Evolutionary conservation across 2,888 invertebrate species (phyloP).

Genomic region (Willowsia nigromaculata): DNA sequence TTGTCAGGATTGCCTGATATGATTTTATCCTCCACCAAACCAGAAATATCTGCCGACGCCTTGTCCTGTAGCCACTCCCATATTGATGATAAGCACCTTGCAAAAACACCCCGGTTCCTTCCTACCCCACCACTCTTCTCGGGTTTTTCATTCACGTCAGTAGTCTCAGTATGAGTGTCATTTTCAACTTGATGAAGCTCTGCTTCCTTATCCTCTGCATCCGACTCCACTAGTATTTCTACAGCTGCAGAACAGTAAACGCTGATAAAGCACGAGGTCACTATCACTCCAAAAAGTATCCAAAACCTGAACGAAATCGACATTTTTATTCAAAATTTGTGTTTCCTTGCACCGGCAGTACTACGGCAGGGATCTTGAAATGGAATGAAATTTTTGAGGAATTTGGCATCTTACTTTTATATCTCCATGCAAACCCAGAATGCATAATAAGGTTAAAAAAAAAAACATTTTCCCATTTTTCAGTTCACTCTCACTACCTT

Average conservation of each 20-base stretch:
- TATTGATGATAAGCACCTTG: conserved; percentile 35
- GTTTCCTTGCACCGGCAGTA: background rate
- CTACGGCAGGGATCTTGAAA: background rate
- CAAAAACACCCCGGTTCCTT: conserved; percentile 33
- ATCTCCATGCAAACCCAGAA: background rate
- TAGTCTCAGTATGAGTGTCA: background rate
- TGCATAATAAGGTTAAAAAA: too few species aligned
- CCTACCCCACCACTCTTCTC: background rate
- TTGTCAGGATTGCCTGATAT: conserved; percentile 68
- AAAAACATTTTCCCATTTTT: too few species aligned
- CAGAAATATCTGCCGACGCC: background rate
- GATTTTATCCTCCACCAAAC: conserved; percentile 54
- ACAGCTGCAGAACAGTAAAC: conserved; percentile 57
- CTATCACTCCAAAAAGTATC: conserved; percentile 43
- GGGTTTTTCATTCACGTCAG: background rate
- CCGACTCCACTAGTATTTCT: conserved; percentile 31
- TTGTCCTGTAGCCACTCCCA: conserved; percentile 41
- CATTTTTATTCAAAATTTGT: conserved; percentile 18
- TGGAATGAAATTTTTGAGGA: background rate
- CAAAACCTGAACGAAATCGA: conserved; percentile 39
- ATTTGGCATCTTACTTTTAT: conserved; percentile 13
- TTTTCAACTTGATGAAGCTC: background rate
- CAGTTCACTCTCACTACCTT: background rate
- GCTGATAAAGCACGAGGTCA: conserved; percentile 56
- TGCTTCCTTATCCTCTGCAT: background rate